Evolutionary conservation across 2,797 vertebrate species (phyloP).

Genomic region (Coregonus ussuriensis): DNA sequence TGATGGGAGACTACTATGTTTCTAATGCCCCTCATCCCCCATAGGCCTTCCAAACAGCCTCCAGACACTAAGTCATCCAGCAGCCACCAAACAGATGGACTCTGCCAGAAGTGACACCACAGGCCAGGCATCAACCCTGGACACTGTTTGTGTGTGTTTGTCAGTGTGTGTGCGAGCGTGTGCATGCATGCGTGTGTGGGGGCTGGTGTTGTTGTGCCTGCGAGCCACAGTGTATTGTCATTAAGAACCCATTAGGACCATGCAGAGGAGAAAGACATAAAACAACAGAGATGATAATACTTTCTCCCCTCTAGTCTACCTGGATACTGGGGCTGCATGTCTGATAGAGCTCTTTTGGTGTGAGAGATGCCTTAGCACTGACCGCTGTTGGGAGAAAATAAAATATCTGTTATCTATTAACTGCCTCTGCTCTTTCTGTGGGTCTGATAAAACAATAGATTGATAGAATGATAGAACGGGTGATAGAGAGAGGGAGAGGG

Average conservation of each 20-base stretch:
- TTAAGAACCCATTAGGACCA: too few species aligned
- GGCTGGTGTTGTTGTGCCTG: conserved; percentile 15
- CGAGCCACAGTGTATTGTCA: too few species aligned
- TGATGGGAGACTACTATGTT: background rate
- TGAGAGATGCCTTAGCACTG: conserved; percentile 45
- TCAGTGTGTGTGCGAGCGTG: background rate
- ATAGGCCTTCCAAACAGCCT: too few species aligned
- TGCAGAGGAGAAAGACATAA: too few species aligned
- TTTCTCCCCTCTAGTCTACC: too few species aligned
- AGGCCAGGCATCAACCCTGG: too few species aligned
- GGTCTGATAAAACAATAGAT: background rate
- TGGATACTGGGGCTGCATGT: conserved; percentile 52
- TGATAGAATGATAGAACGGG: background rate
- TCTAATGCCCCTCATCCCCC: background rate
- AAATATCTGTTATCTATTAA: background rate
- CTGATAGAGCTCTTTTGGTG: conserved; percentile 45
- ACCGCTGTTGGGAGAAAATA: conserved; percentile 43
- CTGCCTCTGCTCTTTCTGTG: background rate
- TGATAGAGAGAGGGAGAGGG: conserved; percentile 6
- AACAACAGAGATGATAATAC: too few species aligned
- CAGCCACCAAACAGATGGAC: too few species aligned
- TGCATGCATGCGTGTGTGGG: background rate
- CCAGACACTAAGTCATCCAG: too few species aligned
- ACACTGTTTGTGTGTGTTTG: too few species aligned
- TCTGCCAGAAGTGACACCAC: too few species aligned